Conservation (phyloP, 2,113 vertebrate genomes). For the Ammodytes dubius region DNA sequence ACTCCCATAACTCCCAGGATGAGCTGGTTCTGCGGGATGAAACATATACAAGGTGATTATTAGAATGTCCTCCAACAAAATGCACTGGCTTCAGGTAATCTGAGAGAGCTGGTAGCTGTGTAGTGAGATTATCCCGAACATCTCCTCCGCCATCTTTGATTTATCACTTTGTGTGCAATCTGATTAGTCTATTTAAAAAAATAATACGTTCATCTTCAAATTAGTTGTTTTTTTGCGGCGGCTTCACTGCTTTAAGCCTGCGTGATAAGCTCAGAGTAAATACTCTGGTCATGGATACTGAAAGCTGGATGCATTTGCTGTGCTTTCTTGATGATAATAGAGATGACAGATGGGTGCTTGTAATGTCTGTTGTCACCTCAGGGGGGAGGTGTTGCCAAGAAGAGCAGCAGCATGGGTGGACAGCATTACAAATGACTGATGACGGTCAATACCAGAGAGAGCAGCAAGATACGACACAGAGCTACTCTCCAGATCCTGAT, state of each 20-base stretch:
- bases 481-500: not conserved
- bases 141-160: slow-evolving; percentile 35
- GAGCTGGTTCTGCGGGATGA: slow-evolving; percentile 92
- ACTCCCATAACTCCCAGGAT: slow-evolving; percentile 99
- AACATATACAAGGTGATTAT: slow-evolving; percentile 13
- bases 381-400: slow-evolving; percentile 76
- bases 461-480: slow-evolving; percentile 54
- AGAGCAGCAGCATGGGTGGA: slow-evolving; percentile 32
- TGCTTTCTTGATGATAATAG: slow-evolving; percentile 22
- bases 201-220: slow-evolving; percentile 42
- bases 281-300: slow-evolving; percentile 53
- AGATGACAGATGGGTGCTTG: slow-evolving; percentile 28
- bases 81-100: not conserved
- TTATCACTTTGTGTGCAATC: slow-evolving; percentile 50
- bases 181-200: slow-evolving; percentile 49
- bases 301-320: slow-evolving; percentile 40
- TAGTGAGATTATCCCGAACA: slow-evolving; percentile 25
- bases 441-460: slow-evolving; percentile 32
- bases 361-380: slow-evolving; percentile 63
- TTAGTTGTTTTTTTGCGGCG: slow-evolving; percentile 24
- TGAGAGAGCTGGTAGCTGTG: slow-evolving; percentile 7
- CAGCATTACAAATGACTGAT: slow-evolving; percentile 49
- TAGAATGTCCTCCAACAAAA: slow-evolving; percentile 16
- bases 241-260: slow-evolving; percentile 40
- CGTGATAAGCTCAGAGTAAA: slow-evolving; percentile 67